Conservation (phyloP, 1,140 invertebrate genomes). For the Lordiphosa mommai region DNA sequence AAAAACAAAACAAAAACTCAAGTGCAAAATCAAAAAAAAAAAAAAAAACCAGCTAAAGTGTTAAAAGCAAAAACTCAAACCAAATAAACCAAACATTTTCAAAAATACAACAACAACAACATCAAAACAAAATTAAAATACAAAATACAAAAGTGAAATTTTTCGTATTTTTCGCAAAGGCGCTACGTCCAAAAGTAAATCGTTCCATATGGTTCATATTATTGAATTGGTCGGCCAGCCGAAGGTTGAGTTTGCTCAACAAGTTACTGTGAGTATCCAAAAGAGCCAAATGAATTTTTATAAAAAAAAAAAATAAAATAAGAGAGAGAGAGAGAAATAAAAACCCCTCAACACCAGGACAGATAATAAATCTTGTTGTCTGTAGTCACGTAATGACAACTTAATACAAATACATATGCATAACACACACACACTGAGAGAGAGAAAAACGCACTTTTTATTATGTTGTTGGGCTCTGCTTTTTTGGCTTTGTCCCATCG, state of each 20-base stretch:
- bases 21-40: slow-evolving; percentile 1
- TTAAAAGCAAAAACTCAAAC: slow-evolving; percentile 24
- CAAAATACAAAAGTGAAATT: slow-evolving; percentile 44
- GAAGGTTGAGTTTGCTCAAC: slow-evolving; percentile 80
- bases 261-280: slow-evolving; percentile 79
- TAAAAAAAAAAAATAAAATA: slow-evolving; percentile 7
- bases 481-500: slow-evolving; percentile 25
- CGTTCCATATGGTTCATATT: slow-evolving; percentile 80
- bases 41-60: slow-evolving; percentile 41
- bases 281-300: slow-evolving; percentile 50
- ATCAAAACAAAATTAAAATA: slow-evolving; percentile 13
- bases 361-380: slow-evolving; percentile 78
- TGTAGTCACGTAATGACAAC: slow-evolving; percentile 79
- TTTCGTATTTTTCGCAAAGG: slow-evolving; percentile 64
- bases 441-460: slow-evolving; percentile 57
- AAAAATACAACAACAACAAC: slow-evolving; percentile 11
- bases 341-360: slow-evolving; percentile 13
- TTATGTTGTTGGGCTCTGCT: slow-evolving; percentile 52
- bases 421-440: slow-evolving; percentile 20
- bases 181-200: slow-evolving; percentile 73
- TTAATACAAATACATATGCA: slow-evolving; percentile 78
- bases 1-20: slow-evolving; percentile 21
- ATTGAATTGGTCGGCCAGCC: slow-evolving; percentile 79
- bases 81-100: slow-evolving; percentile 15
- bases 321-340: slow-evolving; percentile 5